phyloP scores from a whole-genome alignment of 2,888 invertebrate genomes.

The Nemapogon koenigi region DNA sequence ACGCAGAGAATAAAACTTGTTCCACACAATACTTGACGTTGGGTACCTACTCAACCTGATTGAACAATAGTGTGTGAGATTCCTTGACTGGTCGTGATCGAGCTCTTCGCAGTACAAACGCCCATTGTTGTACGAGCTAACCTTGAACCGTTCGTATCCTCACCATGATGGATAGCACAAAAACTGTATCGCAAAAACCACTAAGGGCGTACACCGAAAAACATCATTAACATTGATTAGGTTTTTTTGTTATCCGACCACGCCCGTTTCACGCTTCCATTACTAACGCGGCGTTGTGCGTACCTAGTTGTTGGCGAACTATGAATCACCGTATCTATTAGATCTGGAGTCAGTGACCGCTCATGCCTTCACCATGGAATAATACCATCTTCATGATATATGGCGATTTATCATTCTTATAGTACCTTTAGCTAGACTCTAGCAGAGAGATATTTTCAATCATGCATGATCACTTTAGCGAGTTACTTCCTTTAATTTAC shows the following conservation, averaged over 20 bases:
- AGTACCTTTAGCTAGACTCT: too few relatives aligned
- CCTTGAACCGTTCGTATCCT: slow-evolving; percentile 3
- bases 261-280: slow-evolving; percentile 12
- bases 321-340: slow-evolving; percentile 27
- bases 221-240: slow-evolving; percentile 39
- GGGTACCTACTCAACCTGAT: too few relatives aligned
- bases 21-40: too few relatives aligned
- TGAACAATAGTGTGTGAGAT: slow-evolving; percentile 1
- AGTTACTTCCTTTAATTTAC: too few relatives aligned
- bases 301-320: slow-evolving; percentile 18
- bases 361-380: too few relatives aligned
- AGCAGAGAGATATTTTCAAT: too few relatives aligned
- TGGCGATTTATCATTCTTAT: too few relatives aligned
- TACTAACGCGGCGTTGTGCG: slow-evolving; percentile 22
- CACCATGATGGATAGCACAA: neutral
- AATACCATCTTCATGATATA: too few relatives aligned
- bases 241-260: slow-evolving; percentile 26
- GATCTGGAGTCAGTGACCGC: too few relatives aligned
- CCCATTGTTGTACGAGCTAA: slow-evolving; percentile 3
- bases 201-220: slow-evolving; percentile 35
- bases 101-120: slow-evolving; percentile 3
- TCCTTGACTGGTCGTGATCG: slow-evolving; percentile 6
- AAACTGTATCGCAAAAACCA: slow-evolving; percentile 24
- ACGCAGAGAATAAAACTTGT: too few relatives aligned
- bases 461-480: too few relatives aligned